Percentiles rank a stretch among this genome's conserved stretches.
phyloP scores from a whole-genome alignment of 1,140 invertebrate genomes.

The Calliphora vicina region DNA sequence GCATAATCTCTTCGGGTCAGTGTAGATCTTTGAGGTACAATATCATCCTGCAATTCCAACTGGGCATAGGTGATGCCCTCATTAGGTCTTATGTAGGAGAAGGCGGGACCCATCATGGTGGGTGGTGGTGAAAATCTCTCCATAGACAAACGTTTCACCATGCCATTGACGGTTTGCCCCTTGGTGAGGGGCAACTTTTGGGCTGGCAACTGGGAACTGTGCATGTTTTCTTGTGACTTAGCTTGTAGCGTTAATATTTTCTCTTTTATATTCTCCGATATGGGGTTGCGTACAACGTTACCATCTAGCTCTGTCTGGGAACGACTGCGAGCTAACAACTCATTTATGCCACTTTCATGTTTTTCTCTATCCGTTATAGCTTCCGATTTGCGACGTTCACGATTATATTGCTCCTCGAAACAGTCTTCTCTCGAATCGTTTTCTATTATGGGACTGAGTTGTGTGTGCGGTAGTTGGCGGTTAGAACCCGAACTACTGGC shows the following conservation, averaged over 20 bases:
- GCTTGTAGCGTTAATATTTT: constrained; percentile 62
- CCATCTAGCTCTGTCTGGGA: constrained; percentile 50
- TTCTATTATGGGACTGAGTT: constrained; percentile 81
- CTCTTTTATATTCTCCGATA: constrained; percentile 59
- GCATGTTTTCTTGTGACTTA: constrained; percentile 69
- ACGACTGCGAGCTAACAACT: constrained; percentile 52
- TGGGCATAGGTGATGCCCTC: constrained; percentile 77
- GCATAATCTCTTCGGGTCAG: constrained; percentile 18
- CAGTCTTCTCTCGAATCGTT: constrained; percentile 72
- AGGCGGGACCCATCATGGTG: constrained; percentile 62
- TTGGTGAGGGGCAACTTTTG: constrained; percentile 71
- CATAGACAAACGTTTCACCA: constrained; percentile 71
- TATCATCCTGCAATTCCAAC: constrained; percentile 66
- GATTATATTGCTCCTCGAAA: constrained; percentile 64
- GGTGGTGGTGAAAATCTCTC: constrained; percentile 73
- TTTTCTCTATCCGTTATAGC: constrained; percentile 59
- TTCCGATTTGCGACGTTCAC: constrained; percentile 58
- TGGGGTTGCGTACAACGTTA: constrained; percentile 54
- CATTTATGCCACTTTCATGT: constrained; percentile 54
- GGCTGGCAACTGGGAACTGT: constrained; percentile 72
- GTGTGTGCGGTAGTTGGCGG: constrained; percentile 56
- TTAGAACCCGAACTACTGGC: background rate
- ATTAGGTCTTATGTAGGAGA: constrained; percentile 60
- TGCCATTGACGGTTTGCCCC: constrained; percentile 71
- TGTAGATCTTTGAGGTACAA: constrained; percentile 39